Evolutionary conservation across 2,797 vertebrate species (phyloP), one percentile per base, ranked within the genome.

Genomic region (Harpagifer antarcticus): DNA sequence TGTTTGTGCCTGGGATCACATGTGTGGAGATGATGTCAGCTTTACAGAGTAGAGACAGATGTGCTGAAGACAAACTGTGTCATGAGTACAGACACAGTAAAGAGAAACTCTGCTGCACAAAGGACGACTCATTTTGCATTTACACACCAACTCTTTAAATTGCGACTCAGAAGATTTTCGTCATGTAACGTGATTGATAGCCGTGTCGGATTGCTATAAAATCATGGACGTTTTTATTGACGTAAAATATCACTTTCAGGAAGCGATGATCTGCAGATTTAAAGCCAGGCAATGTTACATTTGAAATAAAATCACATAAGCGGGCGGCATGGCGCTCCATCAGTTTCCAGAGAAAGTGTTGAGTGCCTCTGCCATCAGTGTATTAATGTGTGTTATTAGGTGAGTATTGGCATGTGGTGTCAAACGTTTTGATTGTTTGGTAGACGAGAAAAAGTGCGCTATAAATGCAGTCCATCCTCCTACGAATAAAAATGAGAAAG

Each of bases 1-100:
- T 64, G 59, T 15, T 11, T 68, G 62, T 72, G 65, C 3, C 20
- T 69, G 74, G 43, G 56, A 79, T 63, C 82, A 71, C 54, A 67
- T 84, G 75, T 84, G 81, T 81, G 54, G 43, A 57, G 84, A 91
- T 92, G 91, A 93, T 88, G 89, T 93, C 89, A 92, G 78, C 70
- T 80, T 83, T 71, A 79, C 72, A 81, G 59, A 92, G 86, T 89
- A 75, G 86, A 93, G 87, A 90, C 91, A 94, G 90, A 92, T 90
- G 91, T 92, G 83, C 76, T 73, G 64, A 87, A 74, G 76, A 86
- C 79, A 76, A 68, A 62, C 64, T 81, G 60, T 79, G 86, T 86
- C 79, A 85, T 81, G 62, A 76, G 73, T 59, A 62, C 14, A 59
- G 78, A 86, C 72, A 74, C 56, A 75, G 64, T 72, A 15, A 53